Base-by-base conservation (phyloP, 37 sponge, comb jelly and placozoan species). In the Aplysina aerophoba region DNA sequence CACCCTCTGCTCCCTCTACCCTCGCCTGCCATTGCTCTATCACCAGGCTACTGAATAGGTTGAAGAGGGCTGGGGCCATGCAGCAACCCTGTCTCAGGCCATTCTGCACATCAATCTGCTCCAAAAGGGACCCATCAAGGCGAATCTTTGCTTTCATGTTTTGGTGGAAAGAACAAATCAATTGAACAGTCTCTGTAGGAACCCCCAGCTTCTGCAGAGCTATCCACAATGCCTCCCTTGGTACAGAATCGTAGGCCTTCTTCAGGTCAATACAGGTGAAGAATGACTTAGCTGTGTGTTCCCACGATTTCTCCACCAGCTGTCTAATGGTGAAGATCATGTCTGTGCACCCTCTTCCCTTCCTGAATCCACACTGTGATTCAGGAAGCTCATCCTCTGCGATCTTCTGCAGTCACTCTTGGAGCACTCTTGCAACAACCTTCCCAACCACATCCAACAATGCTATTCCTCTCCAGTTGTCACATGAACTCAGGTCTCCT, bases 401-500 rank as follows among this genome's bases (percentile, higher is more conserved):
- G n/a, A 22, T n/a, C n/a, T n/a, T n/a, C n/a, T n/a, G n/a, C n/a
- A n/a, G n/a, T n/a, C 69, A 14, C 28, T n/a, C 28, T 67, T 67
- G 69, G 28, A 67, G 69, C 13, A 67, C 28, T 25, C 69, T 67
- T 16, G 69, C 69, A 25, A 22, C 69, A 20, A 67, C 22, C 28
- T 67, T 67, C 28, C 69, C 69, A 67, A 67, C 69, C 22, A 67
- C 69, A 67, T 67, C 69, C 22, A 67, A n/a, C 27, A 67, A n/a
- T 24, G 69, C 22, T 25, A 67, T 67, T 25, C 69, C 69, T n/a
- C 69, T 67, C 69, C 69, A 67, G 28, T 67, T 67, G 28, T 67
- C 69, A 67, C 69, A 67, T 67, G 69, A 67, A n/a, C 69, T 67
- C 22, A 67, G 69, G 69, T 67, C 69, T 25, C 69, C 69, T 67